These are phyloP conservation scores for Periophthalmus modestus DNA, from an alignment of 2,113 vertebrate species.

Conservation along the genomic window DNA sequence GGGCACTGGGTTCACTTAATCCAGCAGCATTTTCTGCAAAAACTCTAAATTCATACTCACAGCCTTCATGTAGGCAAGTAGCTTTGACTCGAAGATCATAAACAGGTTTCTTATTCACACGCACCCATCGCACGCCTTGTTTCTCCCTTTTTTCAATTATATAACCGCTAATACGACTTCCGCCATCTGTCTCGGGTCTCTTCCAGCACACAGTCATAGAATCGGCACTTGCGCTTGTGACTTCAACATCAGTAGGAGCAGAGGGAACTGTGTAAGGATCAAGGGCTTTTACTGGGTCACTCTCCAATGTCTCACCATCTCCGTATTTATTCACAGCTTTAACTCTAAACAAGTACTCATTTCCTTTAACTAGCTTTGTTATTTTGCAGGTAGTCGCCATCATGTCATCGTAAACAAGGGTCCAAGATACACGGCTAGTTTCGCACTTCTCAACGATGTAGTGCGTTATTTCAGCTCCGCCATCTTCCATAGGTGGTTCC, in stretches of 20 bases:
- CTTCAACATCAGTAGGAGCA: slow-evolving; percentile 89
- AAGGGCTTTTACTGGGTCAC: slow-evolving; percentile 86
- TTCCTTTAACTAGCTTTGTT: slow-evolving; percentile 92
- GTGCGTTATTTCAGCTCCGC: slow-evolving; percentile 91
- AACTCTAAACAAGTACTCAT: slow-evolving; percentile 97
- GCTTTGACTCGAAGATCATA: slow-evolving; percentile 96
- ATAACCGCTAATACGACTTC: slow-evolving; percentile 91
- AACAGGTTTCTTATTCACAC: slow-evolving; percentile 95
- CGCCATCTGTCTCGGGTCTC: slow-evolving; percentile 90
- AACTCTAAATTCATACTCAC: slow-evolving; percentile 95
- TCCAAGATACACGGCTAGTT: slow-evolving; percentile 95
- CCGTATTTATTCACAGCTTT: slow-evolving; percentile 94
- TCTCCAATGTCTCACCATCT: slow-evolving; percentile 90
- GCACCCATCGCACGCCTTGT: slow-evolving; percentile 90
- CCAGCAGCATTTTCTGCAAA: slow-evolving; percentile 96
- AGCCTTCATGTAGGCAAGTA: slow-evolving; percentile 87
- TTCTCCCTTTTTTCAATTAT: slow-evolving; percentile 95
- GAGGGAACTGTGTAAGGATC: slow-evolving; percentile 91
- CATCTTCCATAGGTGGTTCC: slow-evolving; percentile 93
- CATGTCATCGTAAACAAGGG: slow-evolving; percentile 87
- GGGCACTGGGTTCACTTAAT: slow-evolving; percentile 89
- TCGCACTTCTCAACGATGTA: slow-evolving; percentile 98
- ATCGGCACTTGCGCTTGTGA: slow-evolving; percentile 89
- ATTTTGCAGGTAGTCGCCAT: slow-evolving; percentile 93
- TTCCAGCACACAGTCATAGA: slow-evolving; percentile 96